A percentile compares a stretch with the other conserved stretches of the same genome.
Evolutionary conservation across 2,113 vertebrate genomes (phyloP).

Genomic region (Talpa occidentalis): DNA sequence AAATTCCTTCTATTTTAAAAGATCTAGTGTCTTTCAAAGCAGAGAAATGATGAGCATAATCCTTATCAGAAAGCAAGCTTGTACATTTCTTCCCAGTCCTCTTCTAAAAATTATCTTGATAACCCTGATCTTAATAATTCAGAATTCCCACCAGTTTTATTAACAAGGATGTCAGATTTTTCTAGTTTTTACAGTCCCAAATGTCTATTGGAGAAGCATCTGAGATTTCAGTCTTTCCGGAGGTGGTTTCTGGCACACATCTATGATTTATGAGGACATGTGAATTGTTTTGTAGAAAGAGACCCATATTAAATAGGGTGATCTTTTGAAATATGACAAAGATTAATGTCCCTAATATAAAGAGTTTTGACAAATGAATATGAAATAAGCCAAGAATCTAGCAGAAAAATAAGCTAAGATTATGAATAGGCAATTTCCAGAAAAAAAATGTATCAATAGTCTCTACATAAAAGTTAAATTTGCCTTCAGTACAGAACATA

Average conservation of each 20-base stretch:
- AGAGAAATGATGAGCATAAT: neutral
- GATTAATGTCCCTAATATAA: neutral
- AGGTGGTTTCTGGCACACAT: neutral
- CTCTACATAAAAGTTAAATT: neutral
- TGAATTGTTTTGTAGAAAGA: neutral
- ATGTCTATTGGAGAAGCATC: neutral
- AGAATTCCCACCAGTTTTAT: neutral
- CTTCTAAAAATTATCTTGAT: neutral
- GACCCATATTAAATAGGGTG: neutral
- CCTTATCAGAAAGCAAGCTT: neutral
- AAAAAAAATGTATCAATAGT: neutral
- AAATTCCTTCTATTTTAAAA: neutral
- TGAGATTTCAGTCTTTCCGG: neutral
- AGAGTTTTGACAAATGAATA: neutral
- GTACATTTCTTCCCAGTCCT: neutral
- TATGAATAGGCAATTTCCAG: neutral
- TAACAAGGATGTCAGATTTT: neutral
- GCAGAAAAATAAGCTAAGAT: neutral
- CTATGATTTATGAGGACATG: neutral
- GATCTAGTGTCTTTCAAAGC: neutral
- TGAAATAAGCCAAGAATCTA: neutral
- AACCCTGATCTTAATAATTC: neutral
- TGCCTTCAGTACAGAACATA: neutral
- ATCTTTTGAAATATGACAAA: conserved; percentile 43
- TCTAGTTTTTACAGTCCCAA: neutral